Percentiles rank a stretch among this genome's conserved stretches.
Evolutionary conservation across 1,140 invertebrate genomes (phyloP).

Genomic region (Ips typographus): DNA sequence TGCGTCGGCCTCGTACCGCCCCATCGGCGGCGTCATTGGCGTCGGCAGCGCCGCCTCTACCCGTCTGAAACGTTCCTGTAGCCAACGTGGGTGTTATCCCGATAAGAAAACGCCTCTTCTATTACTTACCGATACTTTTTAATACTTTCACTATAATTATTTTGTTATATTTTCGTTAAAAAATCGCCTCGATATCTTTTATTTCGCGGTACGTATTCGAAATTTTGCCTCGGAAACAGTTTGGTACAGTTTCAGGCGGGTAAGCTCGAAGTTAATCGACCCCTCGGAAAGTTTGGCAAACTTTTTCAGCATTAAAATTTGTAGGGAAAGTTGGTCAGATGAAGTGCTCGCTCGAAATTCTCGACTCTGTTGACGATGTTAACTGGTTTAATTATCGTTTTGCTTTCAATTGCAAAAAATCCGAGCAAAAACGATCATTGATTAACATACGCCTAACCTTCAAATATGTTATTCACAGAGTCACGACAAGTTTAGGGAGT

Average conservation of each 20-base stretch:
- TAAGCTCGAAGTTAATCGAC: constrained; percentile 51
- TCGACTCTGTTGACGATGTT: constrained; percentile 31
- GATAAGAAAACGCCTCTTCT: constrained; percentile 44
- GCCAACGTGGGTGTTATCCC: constrained; percentile 44
- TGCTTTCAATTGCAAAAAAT: constrained; percentile 3
- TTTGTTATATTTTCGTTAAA: constrained; percentile 38
- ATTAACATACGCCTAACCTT: too few species aligned
- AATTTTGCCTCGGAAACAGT: constrained; percentile 42
- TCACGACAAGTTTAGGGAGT: too few species aligned
- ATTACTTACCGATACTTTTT: constrained; percentile 42
- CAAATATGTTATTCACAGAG: too few species aligned
- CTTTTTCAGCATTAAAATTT: constrained; percentile 52
- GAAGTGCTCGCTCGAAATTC: constrained; percentile 44
- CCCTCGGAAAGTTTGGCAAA: constrained; percentile 51
- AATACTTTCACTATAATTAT: constrained; percentile 36
- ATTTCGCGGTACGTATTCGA: constrained; percentile 21
- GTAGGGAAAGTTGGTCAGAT: constrained; percentile 50
- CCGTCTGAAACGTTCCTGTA: constrained; percentile 36
- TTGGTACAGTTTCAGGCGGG: constrained; percentile 49
- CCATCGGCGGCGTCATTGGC: constrained; percentile 47
- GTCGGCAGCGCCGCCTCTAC: constrained; percentile 47
- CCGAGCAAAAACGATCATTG: too few species aligned
- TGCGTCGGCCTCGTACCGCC: constrained; percentile 46
- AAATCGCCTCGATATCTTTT: constrained; percentile 25
- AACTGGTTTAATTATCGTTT: constrained; percentile 30